Evolutionary conservation across 2,888 invertebrate species (phyloP).

Genomic region (Rhorus exstirpatorius): DNA sequence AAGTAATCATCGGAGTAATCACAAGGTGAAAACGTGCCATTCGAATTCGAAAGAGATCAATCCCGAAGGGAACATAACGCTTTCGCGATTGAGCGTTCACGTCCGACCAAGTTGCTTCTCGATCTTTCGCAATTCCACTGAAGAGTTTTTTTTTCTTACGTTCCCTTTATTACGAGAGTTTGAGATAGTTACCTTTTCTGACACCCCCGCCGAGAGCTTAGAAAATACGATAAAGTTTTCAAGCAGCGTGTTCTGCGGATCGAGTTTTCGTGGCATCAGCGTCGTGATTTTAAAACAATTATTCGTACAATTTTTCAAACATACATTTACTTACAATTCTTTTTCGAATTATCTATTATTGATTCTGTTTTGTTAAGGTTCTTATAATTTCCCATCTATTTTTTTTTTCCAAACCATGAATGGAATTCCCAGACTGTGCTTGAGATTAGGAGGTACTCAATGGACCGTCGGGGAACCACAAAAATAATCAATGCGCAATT

Average conservation of each 20-base stretch:
- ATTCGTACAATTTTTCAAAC: not conserved
- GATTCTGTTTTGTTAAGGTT: no score
- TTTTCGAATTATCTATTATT: no score
- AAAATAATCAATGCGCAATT: no score
- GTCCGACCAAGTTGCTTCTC: constrained; percentile 42
- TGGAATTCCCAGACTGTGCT: no score
- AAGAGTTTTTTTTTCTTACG: constrained; percentile 27
- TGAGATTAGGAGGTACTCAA: no score
- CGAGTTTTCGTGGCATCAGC: constrained; percentile 1
- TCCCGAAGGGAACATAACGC: constrained; percentile 41
- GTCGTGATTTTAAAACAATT: constrained; percentile 16
- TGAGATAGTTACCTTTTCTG: constrained; percentile 31
- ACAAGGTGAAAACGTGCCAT: constrained; percentile 65
- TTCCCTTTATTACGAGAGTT: not conserved
- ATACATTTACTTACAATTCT: no score
- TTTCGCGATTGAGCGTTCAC: constrained; percentile 60
- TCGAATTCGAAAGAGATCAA: constrained; percentile 44
- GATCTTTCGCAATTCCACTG: constrained; percentile 58
- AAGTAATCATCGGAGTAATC: constrained; percentile 66
- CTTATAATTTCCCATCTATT: no score
- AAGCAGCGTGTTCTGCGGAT: not conserved
- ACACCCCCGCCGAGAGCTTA: not conserved
- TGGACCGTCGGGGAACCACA: no score
- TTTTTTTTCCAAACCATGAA: no score
- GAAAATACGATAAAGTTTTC: constrained; percentile 37